Evolutionary conservation across 1,140 invertebrate species (phyloP).

Genomic region (Drosophila gunungcola): DNA sequence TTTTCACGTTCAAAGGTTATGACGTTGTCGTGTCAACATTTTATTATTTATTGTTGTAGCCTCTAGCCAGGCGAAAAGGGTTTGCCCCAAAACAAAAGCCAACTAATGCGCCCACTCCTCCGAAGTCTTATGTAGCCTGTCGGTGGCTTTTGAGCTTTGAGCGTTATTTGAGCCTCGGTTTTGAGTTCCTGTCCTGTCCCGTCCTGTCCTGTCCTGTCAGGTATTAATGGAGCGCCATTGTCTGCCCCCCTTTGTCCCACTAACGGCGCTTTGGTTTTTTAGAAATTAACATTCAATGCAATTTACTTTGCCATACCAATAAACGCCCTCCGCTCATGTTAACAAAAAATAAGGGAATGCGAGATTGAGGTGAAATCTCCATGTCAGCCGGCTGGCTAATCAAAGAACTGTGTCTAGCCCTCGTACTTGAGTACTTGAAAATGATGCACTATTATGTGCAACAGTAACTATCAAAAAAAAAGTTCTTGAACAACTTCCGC

Average conservation of each 20-base stretch:
- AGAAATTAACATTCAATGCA: constrained; percentile 81
- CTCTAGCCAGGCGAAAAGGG: constrained; percentile 63
- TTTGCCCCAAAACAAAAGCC: constrained; percentile 80
- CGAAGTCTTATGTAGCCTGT: constrained; percentile 34
- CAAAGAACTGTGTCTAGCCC: constrained; percentile 22
- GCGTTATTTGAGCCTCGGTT: constrained; percentile 42
- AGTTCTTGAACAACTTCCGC: constrained; percentile 28
- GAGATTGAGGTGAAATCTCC: background rate
- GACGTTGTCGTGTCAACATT: constrained; percentile 84
- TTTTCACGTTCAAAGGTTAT: constrained; percentile 85
- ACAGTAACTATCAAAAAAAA: constrained; percentile 4
- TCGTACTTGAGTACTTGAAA: constrained; percentile 12
- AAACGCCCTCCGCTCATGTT: constrained; percentile 57
- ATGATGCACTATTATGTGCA: constrained; percentile 63
- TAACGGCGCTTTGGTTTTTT: constrained; percentile 73
- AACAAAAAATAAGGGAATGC: constrained; percentile 1
- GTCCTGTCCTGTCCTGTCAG: constrained; percentile 55
- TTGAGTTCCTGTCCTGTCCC: constrained; percentile 43
- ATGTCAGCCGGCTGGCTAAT: constrained; percentile 34
- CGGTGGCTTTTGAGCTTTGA: constrained; percentile 48
- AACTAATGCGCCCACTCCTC: constrained; percentile 79
- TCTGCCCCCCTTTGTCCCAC: constrained; percentile 35
- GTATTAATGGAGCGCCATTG: constrained; percentile 80
- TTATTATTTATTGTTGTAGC: constrained; percentile 81
- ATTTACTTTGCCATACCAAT: constrained; percentile 68